Percentiles rank a stretch among this genome's conserved stretches.
Evolutionary conservation across 2,113 vertebrate species (phyloP).

Genomic region (Tichodroma muraria): DNA sequence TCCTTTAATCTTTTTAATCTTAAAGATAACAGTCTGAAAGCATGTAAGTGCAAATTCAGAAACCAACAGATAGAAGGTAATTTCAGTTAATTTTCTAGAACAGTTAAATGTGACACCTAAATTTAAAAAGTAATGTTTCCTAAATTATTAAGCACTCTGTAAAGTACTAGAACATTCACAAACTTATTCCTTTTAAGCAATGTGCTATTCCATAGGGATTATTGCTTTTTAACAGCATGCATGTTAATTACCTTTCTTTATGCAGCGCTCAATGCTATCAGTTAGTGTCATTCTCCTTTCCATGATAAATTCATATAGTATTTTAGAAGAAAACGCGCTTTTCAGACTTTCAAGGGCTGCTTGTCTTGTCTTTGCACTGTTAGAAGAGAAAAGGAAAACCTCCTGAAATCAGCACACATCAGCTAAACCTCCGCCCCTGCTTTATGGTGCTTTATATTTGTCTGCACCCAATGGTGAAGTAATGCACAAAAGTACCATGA

Average conservation of each 20-base stretch:
- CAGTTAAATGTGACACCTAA: not conserved
- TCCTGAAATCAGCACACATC: not conserved
- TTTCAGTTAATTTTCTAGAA: not conserved
- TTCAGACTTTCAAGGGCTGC: constrained; percentile 91
- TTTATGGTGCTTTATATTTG: not conserved
- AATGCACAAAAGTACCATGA: not conserved
- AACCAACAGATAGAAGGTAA: not conserved
- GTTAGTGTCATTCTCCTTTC: constrained; percentile 96
- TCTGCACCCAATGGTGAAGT: not conserved
- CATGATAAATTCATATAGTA: constrained; percentile 90
- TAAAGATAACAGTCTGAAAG: not conserved
- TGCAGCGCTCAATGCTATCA: constrained; percentile 93
- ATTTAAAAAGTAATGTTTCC: not conserved
- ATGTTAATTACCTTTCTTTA: constrained; percentile 88
- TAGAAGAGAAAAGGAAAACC: not conserved
- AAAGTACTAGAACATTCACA: not conserved
- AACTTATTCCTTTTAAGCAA: not conserved
- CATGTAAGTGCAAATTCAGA: not conserved
- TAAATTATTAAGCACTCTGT: not conserved
- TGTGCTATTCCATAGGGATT: not conserved
- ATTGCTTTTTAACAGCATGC: not conserved
- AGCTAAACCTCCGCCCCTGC: not conserved
- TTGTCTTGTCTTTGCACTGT: constrained; percentile 92
- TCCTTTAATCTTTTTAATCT: not conserved
- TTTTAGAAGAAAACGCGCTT: constrained; percentile 88